Evolutionary conservation across 2,113 vertebrate species (phyloP), one percentile per base, ranked within the genome.

Genomic region (Phylloscopus trochiloides): DNA sequence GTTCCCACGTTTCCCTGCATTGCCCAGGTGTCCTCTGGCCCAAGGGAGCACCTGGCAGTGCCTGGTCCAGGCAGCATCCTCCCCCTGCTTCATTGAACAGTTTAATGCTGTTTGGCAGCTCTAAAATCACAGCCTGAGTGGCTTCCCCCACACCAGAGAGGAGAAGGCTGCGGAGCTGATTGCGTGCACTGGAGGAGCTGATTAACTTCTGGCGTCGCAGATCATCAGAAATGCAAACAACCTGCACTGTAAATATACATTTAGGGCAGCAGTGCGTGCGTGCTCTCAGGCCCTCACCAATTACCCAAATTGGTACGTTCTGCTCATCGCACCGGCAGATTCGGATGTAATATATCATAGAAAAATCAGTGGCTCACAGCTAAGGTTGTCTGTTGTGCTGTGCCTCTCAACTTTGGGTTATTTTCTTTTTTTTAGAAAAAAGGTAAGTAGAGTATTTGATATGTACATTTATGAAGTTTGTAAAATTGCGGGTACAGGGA

Each of bases 221-320:
- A 86, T 94, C 91, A 94, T 91, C 96, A 95, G 93, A 67, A 92
- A 95, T 95, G 94, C 92, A 96, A 96, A 97, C 90, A 94, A 95
- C 88, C 67, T 32, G 34, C 74, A 31, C 77, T 36, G 90, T 75
- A 86, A 85, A 86, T 75, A 65, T 25, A 78, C 57, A 50, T 73
- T 81, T 22, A 74, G 77, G 66, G 66, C 73, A 88, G 94, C 84
- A 74, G 77, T 6, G 66, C 20, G 2, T 40, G 29, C 10, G 5
- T 7, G 36, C 50, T 82, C 78, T 28, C 50, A 71, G 93, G 45
- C 76, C 80, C 77, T 94, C 84, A 84, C 76, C 87, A 89, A 70
- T 97, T 94, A 92, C 68, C 77, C 76, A 96, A 83, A 91, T 84
- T 92, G 92, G 80, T 52, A 71, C 0, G 3, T 88, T 76, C 42